These are phyloP conservation scores for Lymantria dispar DNA, from an alignment of 2,888 invertebrate species.

Conservation along the genomic window DNA sequence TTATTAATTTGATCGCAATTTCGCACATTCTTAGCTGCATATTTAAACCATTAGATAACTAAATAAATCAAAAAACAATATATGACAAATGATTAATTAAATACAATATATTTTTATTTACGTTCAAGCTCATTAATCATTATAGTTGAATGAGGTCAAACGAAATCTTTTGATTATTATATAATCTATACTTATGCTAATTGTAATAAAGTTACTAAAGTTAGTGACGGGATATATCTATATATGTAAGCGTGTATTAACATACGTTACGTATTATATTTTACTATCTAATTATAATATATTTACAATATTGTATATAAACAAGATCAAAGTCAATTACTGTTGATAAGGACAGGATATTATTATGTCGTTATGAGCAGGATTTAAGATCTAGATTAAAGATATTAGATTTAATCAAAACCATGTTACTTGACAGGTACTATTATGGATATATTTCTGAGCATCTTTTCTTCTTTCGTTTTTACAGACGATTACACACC, in stretches of 20 bases:
- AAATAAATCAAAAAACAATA: slow-evolving; percentile 4
- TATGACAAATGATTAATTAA: slow-evolving; percentile 5
- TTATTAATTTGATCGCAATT: too few relatives aligned
- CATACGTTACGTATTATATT: slow-evolving; percentile 5
- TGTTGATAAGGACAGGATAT: too few relatives aligned
- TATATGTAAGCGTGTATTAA: slow-evolving; percentile 1
- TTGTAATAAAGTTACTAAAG: background rate
- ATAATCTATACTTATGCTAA: slow-evolving; percentile 10
- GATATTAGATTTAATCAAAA: too few relatives aligned
- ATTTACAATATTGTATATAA: too few relatives aligned
- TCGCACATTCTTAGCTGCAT: background rate
- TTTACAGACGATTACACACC: too few relatives aligned
- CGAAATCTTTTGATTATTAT: slow-evolving; percentile 16
- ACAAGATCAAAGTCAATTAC: too few relatives aligned
- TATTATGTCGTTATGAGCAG: too few relatives aligned
- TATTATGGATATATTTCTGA: too few relatives aligned
- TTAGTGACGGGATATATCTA: slow-evolving; percentile 29
- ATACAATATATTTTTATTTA: slow-evolving; percentile 8
- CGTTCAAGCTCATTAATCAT: slow-evolving; percentile 19
- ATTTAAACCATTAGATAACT: background rate
- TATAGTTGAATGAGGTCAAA: slow-evolving; percentile 15
- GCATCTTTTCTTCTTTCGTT: too few relatives aligned
- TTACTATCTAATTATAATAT: too few relatives aligned
- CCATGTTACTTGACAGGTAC: too few relatives aligned
- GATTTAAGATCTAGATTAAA: too few relatives aligned